phyloP scores from a whole-genome alignment of 2,797 vertebrate species.

The Rhynchotus rufescens region DNA sequence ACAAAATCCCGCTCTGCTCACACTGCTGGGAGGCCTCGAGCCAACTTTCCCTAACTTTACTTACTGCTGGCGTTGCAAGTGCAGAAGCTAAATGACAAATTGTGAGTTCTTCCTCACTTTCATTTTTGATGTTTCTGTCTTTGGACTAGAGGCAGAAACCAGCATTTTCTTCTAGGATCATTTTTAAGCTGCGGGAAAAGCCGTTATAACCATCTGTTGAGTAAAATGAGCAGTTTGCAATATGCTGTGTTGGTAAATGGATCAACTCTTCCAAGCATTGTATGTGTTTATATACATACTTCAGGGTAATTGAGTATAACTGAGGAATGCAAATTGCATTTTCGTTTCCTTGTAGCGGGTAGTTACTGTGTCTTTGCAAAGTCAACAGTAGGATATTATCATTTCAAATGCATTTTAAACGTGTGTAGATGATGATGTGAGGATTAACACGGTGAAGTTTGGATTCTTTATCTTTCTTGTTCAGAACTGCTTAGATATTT shows the following conservation, averaged over 20 bases:
- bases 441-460: not conserved
- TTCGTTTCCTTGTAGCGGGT: not conserved
- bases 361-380: not conserved
- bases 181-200: conserved; percentile 12
- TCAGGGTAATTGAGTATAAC: not conserved
- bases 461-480: not conserved
- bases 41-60: not conserved
- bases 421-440: not conserved
- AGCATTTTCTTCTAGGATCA: not conserved
- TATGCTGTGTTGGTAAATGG: conserved; percentile 67
- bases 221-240: conserved; percentile 64
- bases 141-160: conserved; percentile 4
- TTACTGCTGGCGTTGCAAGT: not conserved
- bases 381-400: not conserved
- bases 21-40: not conserved
- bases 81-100: not conserved
- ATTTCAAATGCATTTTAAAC: not conserved
- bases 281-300: conserved; percentile 24
- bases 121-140: not conserved
- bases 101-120: not conserved
- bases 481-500: not conserved
- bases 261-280: conserved; percentile 36
- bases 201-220: conserved; percentile 52
- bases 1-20: not conserved
- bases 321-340: not conserved